These are phyloP conservation scores for Heterodera filipjevi DNA, from an alignment of 2,888 invertebrate species.

Conservation along the genomic window DNA sequence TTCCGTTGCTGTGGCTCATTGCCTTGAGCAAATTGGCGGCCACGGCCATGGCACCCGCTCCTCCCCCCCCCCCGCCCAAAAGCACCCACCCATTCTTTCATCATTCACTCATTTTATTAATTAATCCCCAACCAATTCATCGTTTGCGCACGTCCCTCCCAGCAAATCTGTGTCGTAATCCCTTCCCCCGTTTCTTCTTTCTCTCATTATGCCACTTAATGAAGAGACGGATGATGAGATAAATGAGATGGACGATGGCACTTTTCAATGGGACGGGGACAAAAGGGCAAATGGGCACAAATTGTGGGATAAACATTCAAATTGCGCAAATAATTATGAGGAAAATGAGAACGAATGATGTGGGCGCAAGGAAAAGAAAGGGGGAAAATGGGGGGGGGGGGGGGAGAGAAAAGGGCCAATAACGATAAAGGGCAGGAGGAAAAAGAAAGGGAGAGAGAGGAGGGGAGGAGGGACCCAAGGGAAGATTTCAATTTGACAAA, in stretches of 20 bases:
- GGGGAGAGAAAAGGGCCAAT: background rate
- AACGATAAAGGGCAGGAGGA: background rate
- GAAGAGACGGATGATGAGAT: slow-evolving; percentile 10
- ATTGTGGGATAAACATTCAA: slow-evolving; percentile 5
- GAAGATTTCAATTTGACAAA: too few species aligned
- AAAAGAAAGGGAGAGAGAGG: background rate
- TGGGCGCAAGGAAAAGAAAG: background rate
- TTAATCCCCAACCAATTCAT: slow-evolving; percentile 20
- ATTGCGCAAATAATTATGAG: slow-evolving; percentile 5
- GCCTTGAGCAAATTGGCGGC: background rate
- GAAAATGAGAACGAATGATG: background rate
- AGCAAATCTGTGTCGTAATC: slow-evolving; percentile 18
- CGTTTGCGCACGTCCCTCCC: slow-evolving; percentile 14
- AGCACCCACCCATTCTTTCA: background rate
- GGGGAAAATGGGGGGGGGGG: background rate
- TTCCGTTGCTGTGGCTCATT: slow-evolving; percentile 10
- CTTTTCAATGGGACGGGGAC: background rate
- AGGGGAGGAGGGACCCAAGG: background rate
- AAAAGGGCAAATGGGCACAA: slow-evolving; percentile 2
- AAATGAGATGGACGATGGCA: background rate
- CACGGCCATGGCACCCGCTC: background rate
- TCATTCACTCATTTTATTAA: slow-evolving; percentile 19
- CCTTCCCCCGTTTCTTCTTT: background rate
- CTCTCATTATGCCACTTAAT: slow-evolving; percentile 15
- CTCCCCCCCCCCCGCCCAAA: background rate